Evolutionary conservation across 2,113 vertebrate genomes (phyloP), one percentile per base, ranked within the genome.

Genomic region (Silurus glanis): DNA sequence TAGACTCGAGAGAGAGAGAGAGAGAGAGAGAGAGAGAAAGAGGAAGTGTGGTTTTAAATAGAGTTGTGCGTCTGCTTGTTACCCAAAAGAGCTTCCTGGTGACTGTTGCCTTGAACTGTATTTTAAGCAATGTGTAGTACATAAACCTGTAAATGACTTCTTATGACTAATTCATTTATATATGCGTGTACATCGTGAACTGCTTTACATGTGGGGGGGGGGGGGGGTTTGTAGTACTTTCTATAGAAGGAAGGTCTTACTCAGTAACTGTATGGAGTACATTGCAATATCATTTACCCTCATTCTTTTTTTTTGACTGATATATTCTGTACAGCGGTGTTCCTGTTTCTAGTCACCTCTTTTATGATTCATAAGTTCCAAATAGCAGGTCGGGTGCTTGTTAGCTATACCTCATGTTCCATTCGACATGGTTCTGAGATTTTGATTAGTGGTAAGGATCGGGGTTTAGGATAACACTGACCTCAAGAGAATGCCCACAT

Each of bases 11-110:
- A 37, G 72, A 64, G 3, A 12, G 2, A 37, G 51, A 66, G 74
- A 61, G 58, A 80, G 74, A 37, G 83, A 37, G 72, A 64, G 3
- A 12, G 2, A 37, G 51, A 66, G 74, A 61, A 69, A 80, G 74
- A 37, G 83, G 74, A 85, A 85, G 84, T 69, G 4, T 16, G 2
- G 53, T 21, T 76, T 79, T 79, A 56, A 79, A 66, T 67, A 85
- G 14, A 19, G 51, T 67, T 55, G 47, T 61, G 67, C 7, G 3
- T 59, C 19, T 6, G 5, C n/a, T 3, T 62, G 45, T 6, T 28
- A 10, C 37, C 37, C 51, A 37, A 17, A 55, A 56, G 9, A 37
- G 51, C 49, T 79, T 45, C 84, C 1, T 23, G 9, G 17, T 19
- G 76, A 67, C 16, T 5, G 74, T 19, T 19, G 23, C n/a, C 10